A percentile compares a stretch with the other conserved stretches of the same genome.
Evolutionary conservation across 1,140 invertebrate genomes (phyloP).

Genomic region (Heliconius hermathena): DNA sequence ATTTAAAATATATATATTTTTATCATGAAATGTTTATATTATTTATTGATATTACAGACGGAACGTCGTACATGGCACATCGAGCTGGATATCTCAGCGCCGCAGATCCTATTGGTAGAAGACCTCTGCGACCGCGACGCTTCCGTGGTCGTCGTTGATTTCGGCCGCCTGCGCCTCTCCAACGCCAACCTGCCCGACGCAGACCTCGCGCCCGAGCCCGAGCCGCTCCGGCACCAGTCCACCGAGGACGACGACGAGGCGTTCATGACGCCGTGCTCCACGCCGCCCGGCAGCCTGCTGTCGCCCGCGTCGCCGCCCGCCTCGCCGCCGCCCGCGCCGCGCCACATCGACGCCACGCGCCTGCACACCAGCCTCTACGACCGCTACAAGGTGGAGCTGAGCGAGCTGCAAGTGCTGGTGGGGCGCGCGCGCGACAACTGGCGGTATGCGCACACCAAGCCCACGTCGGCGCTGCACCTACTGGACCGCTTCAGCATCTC

Average conservation of each 20-base stretch:
- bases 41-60: slow-evolving; percentile 56
- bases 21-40: too few relatives aligned
- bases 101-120: slow-evolving; percentile 94
- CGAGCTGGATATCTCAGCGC: slow-evolving; percentile 95
- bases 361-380: slow-evolving; percentile 91
- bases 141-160: slow-evolving; percentile 91
- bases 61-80: slow-evolving; percentile 92
- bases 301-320: slow-evolving; percentile 68
- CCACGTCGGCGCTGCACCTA: slow-evolving; percentile 92
- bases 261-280: slow-evolving; percentile 96
- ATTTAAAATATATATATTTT: too few relatives aligned
- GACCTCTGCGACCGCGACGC: slow-evolving; percentile 90
- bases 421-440: slow-evolving; percentile 94
- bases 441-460: slow-evolving; percentile 92
- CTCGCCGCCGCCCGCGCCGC: slow-evolving; percentile 50
- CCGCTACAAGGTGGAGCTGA: slow-evolving; percentile 84
- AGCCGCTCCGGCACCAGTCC: slow-evolving; percentile 36
- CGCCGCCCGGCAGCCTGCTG: slow-evolving; percentile 88
- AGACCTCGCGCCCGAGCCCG: slow-evolving; percentile 13
- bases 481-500: slow-evolving; percentile 96
- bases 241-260: slow-evolving; percentile 80
- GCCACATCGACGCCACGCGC: slow-evolving; percentile 83
- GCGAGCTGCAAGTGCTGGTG: slow-evolving; percentile 93
- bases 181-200: slow-evolving; percentile 79
- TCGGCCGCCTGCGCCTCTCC: slow-evolving; percentile 89